Percentiles rank a stretch among this genome's conserved stretches.
Evolutionary conservation across 2,113 vertebrate species (phyloP).

Genomic region (Hemiscyllium ocellatum): DNA sequence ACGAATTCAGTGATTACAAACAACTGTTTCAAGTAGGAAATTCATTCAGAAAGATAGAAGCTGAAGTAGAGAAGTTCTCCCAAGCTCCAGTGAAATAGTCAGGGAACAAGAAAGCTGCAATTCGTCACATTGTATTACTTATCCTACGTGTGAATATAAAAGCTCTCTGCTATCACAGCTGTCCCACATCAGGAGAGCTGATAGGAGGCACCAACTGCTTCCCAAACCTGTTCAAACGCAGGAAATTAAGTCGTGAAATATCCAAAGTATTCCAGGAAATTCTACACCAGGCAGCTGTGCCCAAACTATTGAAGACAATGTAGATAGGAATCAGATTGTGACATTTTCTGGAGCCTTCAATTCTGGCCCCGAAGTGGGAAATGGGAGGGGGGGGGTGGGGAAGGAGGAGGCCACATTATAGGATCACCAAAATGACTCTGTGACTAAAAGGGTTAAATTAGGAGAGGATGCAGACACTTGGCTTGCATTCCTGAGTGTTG

Average conservation of each 20-base stretch:
- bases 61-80: neutral
- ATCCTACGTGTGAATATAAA: neutral
- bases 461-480: neutral
- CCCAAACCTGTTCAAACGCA: neutral
- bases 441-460: no score
- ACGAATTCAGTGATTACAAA: neutral
- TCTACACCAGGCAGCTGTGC: neutral
- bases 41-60: neutral
- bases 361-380: neutral
- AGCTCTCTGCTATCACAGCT: neutral
- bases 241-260: constrained; percentile 5
- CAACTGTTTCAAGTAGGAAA: neutral
- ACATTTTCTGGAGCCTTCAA: neutral
- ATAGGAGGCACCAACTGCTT: neutral
- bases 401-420: no score
- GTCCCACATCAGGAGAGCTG: neutral
- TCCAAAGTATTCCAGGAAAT: neutral
- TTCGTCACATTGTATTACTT: neutral
- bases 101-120: neutral
- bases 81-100: neutral
- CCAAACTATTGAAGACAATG: neutral
- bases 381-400: no score
- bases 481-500: neutral
- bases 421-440: no score
- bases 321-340: neutral